Percentiles rank a stretch among this genome's conserved stretches.
These are phyloP conservation scores for Protaetia brevitarsis DNA, from an alignment of 1,140 invertebrate species.

Conservation along the genomic window DNA sequence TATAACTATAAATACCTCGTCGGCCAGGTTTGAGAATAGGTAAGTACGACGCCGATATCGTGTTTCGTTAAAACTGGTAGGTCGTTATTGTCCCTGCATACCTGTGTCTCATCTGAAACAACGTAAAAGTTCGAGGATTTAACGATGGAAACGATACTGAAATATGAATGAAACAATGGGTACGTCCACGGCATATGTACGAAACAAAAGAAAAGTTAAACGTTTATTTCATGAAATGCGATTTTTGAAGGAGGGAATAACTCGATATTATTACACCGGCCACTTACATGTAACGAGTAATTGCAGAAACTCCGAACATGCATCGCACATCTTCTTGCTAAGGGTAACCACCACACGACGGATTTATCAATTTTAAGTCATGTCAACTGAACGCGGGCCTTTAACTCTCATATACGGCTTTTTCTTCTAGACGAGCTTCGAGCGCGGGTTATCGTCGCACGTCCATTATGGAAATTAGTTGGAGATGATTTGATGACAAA, in stretches of 20 bases:
- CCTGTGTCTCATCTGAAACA: constrained; percentile 46
- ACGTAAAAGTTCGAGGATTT: constrained; percentile 12
- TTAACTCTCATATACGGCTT: constrained; percentile 22
- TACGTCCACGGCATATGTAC: not conserved
- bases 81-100: constrained; percentile 43
- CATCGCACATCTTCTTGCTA: constrained; percentile 67
- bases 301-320: constrained; percentile 74
- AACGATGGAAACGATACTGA: constrained; percentile 3
- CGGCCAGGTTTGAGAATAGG: constrained; percentile 48
- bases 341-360: constrained; percentile 41
- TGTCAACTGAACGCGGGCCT: constrained; percentile 22
- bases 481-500: constrained; percentile 37
- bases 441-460: constrained; percentile 26
- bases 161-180: constrained; percentile 17
- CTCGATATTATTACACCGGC: constrained; percentile 17
- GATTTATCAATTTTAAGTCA: constrained; percentile 25
- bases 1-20: constrained; percentile 38
- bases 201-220: constrained; percentile 23
- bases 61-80: constrained; percentile 42
- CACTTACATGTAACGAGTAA: constrained; percentile 73
- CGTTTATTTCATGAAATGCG: not conserved
- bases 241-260: not conserved
- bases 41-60: constrained; percentile 44
- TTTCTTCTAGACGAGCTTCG: too few relatives aligned
- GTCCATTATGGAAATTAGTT: constrained; percentile 36